Evolutionary conservation across 2,888 invertebrate genomes (phyloP).

Genomic region (Pyrochroa serraticornis): DNA sequence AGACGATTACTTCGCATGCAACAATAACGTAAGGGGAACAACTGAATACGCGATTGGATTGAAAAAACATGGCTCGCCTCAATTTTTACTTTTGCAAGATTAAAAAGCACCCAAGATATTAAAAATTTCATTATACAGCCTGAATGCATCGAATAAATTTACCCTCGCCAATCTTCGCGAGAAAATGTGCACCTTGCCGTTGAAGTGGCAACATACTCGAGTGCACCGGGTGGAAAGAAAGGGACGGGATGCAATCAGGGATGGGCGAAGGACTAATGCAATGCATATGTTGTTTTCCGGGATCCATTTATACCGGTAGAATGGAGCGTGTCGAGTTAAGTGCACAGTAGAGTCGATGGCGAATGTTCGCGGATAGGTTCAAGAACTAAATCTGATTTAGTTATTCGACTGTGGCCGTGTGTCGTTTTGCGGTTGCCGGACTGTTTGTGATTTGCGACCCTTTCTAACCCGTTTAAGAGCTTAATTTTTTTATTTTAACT

Average conservation of each 20-base stretch:
- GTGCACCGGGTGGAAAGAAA: conserved; percentile 3
- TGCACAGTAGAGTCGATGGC: conserved; percentile 44
- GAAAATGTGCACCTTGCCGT: conserved; percentile 21
- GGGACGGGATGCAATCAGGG: conserved; percentile 18
- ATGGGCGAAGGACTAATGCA: conserved; percentile 48
- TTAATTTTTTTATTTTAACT: no score
- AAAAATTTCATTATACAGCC: conserved; percentile 9
- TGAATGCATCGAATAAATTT: conserved; percentile 6
- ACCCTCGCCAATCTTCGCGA: conserved; percentile 17
- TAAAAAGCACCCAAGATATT: conserved; percentile 6
- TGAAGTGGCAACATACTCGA: conserved; percentile 13
- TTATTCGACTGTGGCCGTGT: conserved; percentile 9
- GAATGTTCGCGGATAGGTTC: conserved; percentile 10
- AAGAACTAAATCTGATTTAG: conserved; percentile 26
- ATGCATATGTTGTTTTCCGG: conserved; percentile 57
- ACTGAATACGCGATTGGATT: no score
- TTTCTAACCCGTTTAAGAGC: no score
- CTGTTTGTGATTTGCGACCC: not conserved
- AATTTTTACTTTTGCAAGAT: not conserved
- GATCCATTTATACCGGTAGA: conserved; percentile 55
- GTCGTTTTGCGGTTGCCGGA: conserved; percentile 14
- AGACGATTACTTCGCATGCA: no score
- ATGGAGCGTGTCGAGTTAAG: conserved; percentile 53
- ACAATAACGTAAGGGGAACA: no score
- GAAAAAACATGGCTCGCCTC: no score